These are phyloP conservation scores for Horisme vitalbata DNA, from an alignment of 2,888 invertebrate genomes.

Conservation along the genomic window DNA sequence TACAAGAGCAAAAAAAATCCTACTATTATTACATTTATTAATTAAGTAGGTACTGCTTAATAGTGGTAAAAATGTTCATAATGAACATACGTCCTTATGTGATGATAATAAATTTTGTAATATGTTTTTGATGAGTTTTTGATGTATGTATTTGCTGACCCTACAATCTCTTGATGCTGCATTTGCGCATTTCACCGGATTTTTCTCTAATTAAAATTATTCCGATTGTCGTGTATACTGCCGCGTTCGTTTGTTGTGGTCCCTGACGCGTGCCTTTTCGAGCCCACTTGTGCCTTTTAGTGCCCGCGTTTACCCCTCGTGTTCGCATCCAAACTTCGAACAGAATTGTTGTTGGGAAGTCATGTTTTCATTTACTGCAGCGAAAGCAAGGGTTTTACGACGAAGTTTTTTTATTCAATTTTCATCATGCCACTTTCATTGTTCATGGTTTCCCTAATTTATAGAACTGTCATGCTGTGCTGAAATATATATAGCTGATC, in stretches of 20 bases:
- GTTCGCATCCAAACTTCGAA: slow-evolving; percentile 53
- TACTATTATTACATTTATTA: too few species aligned
- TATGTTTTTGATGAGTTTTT: background rate
- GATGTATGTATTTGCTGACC: slow-evolving; percentile 6
- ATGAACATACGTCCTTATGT: too few species aligned
- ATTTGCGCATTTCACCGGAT: slow-evolving; percentile 70
- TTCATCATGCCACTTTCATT: slow-evolving; percentile 9
- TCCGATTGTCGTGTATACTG: slow-evolving; percentile 71
- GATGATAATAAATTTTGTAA: too few species aligned
- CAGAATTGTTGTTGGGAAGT: slow-evolving; percentile 59
- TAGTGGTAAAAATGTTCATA: too few species aligned
- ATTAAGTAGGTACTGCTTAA: too few species aligned
- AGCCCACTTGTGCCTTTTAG: slow-evolving; percentile 78
- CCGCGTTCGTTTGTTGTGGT: slow-evolving; percentile 76
- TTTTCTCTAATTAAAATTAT: slow-evolving; percentile 83
- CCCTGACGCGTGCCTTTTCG: slow-evolving; percentile 74
- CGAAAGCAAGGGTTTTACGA: slow-evolving; percentile 44
- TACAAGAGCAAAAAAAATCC: too few species aligned
- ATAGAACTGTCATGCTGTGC: slow-evolving; percentile 4
- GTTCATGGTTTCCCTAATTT: background rate
- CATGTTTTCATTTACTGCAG: slow-evolving; percentile 49
- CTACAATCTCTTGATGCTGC: slow-evolving; percentile 9
- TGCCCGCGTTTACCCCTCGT: slow-evolving; percentile 75
- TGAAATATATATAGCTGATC: too few species aligned
- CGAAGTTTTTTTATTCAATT: slow-evolving; percentile 29